phyloP scores from a whole-genome alignment of 37 sponge, comb jelly and placozoan species.

The Aphrocallistes beatrix region DNA sequence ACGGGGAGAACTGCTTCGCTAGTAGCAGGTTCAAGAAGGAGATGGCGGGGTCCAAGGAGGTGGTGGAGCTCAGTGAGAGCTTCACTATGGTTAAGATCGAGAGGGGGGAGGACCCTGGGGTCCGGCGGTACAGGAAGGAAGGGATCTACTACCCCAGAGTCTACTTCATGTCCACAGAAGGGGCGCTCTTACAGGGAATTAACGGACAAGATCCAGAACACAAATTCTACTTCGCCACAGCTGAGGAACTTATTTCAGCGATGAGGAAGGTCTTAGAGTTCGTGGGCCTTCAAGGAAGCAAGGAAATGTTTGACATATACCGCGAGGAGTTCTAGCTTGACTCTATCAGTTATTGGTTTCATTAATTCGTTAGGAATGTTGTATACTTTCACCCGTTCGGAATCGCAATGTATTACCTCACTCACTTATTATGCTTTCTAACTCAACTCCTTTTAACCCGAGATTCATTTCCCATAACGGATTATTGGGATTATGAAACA shows the following conservation, averaged over 20 bases:
- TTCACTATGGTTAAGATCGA: slow-evolving; percentile 16
- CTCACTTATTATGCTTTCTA: too few relatives aligned
- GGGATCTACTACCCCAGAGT: slow-evolving; percentile 6
- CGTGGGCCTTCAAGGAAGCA: neutral
- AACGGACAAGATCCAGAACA: neutral
- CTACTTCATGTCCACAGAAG: neutral
- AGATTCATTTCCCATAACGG: too few relatives aligned
- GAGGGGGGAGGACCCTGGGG: neutral
- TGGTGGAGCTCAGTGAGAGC: neutral
- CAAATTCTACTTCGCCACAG: neutral
- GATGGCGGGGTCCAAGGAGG: neutral
- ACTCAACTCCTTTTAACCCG: too few relatives aligned
- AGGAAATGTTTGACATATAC: neutral
- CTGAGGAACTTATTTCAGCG: neutral
- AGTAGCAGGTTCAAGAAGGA: neutral
- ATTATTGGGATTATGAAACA: too few relatives aligned
- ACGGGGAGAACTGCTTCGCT: neutral
- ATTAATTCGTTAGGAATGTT: neutral
- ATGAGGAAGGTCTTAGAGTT: neutral
- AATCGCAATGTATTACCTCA: too few relatives aligned
- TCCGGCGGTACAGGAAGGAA: neutral
- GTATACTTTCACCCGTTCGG: too few relatives aligned
- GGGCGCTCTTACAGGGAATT: neutral
- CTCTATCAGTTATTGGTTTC: neutral
- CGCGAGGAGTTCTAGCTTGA: neutral